phyloP scores from a whole-genome alignment of 2,888 invertebrate species.

The Blera fallax region DNA sequence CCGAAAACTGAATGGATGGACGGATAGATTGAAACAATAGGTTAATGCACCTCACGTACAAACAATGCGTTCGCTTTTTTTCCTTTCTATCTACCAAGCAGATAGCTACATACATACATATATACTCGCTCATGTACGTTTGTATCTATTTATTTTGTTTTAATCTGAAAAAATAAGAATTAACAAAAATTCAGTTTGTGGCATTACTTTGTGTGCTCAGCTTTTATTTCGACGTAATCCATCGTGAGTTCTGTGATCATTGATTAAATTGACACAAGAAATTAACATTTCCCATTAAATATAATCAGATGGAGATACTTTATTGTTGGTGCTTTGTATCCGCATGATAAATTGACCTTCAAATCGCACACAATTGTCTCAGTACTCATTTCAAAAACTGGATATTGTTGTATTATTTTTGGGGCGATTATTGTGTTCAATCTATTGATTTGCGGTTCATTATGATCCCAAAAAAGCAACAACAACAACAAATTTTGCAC shows the following conservation, averaged over 20 bases:
- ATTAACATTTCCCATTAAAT: not conserved
- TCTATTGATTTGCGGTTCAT: not conserved
- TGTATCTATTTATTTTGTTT: not conserved
- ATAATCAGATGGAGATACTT: not conserved
- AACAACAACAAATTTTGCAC: not conserved
- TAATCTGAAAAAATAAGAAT: not conserved
- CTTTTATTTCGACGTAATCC: slow-evolving; percentile 16
- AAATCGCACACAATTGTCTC: not conserved
- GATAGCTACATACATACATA: not conserved
- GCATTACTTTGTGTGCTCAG: not conserved
- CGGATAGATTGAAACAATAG: slow-evolving; percentile 34
- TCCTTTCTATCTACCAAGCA: not conserved
- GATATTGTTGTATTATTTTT: not conserved
- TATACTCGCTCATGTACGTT: too few relatives aligned
- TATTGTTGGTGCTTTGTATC: not conserved
- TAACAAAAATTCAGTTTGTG: not conserved
- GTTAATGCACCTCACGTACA: slow-evolving; percentile 65
- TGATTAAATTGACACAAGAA: slow-evolving; percentile 8
- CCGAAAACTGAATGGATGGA: not conserved
- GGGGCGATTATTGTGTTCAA: slow-evolving; percentile 8
- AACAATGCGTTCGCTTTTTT: slow-evolving; percentile 36
- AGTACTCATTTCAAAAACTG: not conserved
- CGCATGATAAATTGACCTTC: slow-evolving; percentile 30
- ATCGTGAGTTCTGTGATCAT: not conserved
- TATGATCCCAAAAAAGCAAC: not conserved